phyloP scores from a whole-genome alignment of 2,113 vertebrate genomes.

The Scytalopus superciliaris region DNA sequence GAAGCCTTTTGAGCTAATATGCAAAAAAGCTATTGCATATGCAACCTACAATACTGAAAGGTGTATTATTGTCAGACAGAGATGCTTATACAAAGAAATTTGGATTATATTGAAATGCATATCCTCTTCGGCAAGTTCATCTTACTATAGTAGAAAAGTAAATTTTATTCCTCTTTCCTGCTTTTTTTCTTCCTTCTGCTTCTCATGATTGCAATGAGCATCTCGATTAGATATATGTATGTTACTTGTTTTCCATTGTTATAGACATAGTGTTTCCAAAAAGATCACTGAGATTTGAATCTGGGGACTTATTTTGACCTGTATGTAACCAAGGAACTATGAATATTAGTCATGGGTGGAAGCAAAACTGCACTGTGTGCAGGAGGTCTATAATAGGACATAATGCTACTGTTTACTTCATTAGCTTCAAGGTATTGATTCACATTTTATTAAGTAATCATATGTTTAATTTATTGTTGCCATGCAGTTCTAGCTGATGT shows the following conservation, averaged over 20 bases:
- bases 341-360: not conserved
- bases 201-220: not conserved
- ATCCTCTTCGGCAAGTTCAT: not conserved
- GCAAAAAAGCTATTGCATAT: not conserved
- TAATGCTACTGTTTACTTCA: not conserved
- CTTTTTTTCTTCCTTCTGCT: not conserved
- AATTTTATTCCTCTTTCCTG: not conserved
- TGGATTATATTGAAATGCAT: not conserved
- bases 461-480: not conserved
- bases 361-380: not conserved
- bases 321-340: not conserved
- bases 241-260: not conserved
- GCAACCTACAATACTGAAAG: not conserved
- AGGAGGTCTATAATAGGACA: not conserved
- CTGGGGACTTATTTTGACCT: not conserved
- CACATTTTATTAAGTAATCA: constrained; percentile 56
- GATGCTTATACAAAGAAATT: not conserved
- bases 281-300: not conserved
- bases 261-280: not conserved
- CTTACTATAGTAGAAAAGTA: not conserved
- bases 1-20: not conserved
- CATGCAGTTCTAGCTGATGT: constrained; percentile 6
- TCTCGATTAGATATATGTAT: not conserved
- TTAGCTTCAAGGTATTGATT: constrained; percentile 34
- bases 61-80: not conserved